Evolutionary conservation across 1,140 invertebrate genomes (phyloP).

Genomic region (Platyscapa corneri): DNA sequence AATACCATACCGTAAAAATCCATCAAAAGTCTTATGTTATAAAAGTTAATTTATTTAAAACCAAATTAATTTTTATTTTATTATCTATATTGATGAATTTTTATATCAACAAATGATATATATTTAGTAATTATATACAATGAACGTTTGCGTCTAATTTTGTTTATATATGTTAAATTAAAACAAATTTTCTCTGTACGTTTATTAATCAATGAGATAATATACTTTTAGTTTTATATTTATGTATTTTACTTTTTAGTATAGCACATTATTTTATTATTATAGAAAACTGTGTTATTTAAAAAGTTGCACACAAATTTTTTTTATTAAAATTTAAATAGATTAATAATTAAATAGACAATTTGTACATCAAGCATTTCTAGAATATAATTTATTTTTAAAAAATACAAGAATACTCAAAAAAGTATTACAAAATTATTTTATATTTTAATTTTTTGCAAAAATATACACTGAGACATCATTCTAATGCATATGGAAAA

Average conservation of each 20-base stretch:
- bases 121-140: slow-evolving; percentile 32
- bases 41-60: neutral
- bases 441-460: too few species aligned
- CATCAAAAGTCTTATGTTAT: neutral
- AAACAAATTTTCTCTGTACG: neutral
- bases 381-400: too few species aligned
- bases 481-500: neutral
- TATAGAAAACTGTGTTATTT: neutral
- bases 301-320: neutral
- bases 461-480: too few species aligned
- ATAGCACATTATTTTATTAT: neutral
- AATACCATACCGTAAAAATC: neutral
- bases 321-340: too few species aligned
- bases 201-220: slow-evolving; percentile 1
- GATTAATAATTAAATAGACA: too few species aligned
- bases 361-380: too few species aligned
- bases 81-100: neutral
- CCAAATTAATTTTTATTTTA: neutral
- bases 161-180: neutral
- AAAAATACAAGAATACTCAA: too few species aligned
- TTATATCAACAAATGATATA: slow-evolving; percentile 9
- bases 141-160: slow-evolving; percentile 5
- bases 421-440: too few species aligned
- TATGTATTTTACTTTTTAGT: neutral
- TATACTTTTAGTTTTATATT: neutral